Base-by-base conservation (phyloP, 2,888 invertebrate species). In the Dryocosmus kuriphilus region DNA sequence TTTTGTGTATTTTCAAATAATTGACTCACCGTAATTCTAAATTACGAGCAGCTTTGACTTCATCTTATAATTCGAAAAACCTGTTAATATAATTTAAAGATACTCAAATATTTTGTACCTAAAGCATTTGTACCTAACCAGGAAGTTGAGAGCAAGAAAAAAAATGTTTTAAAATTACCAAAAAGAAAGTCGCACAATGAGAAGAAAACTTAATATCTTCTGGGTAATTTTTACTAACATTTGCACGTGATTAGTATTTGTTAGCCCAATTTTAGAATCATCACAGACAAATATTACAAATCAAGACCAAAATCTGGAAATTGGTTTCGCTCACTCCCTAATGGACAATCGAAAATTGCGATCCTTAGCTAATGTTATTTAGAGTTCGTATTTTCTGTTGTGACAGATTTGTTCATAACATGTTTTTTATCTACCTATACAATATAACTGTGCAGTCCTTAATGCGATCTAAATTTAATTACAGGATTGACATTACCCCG, bases 361-460 rank as follows among this genome's bases (percentile, higher is more conserved):
- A 30, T 24, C 24, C 57, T 71, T 51, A 71, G 30, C 51, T 71
- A 82, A 80, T 81, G 82, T 79, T 79, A 78, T 79, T 85, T 82
- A 77, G 65, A 79, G 79, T 83, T 75, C 80, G 78, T 73, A 83
- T 74, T 79, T 79, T 79, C 82, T 81, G 79, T 81, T 81, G 83
- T 82, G 80, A 85, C 84, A 77, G 82, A 79, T 76, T 83, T 80
- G 0, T 71, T 71, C 32, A 46, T 14, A 41, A 46, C 71, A 51
- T 71, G 27, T 74, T 74, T 81, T 80, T 78, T 81, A 79, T 78
- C 83, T 85, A 83, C 79, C 84, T 88, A 86, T 89, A 83, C 84
- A 88, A 82, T 88, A 85, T 83, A 89, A 86, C 89, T 90, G 90
- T 90, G 90, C 90, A 89, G 86, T 89, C 86, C 77, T 81, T 79